Evolutionary conservation across 1,140 invertebrate species (phyloP), one percentile per base, ranked within the genome.

Genomic region (Bilobella aurantiaca): DNA sequence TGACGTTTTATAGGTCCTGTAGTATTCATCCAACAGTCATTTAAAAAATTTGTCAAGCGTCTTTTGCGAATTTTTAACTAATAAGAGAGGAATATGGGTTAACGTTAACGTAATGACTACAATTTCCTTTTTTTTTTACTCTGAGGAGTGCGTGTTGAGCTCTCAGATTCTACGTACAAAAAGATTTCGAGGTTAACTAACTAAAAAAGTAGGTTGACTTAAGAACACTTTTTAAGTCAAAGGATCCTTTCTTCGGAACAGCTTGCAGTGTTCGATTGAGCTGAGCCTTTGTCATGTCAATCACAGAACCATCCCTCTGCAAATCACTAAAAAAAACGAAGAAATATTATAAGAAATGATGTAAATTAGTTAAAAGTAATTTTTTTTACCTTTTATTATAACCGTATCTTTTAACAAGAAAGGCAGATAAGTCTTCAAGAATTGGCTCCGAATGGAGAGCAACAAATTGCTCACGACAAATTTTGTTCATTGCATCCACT

Each of bases 381-480:
- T 56, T 56, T 56, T 77, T 78, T 80, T 79, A 87, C 85, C 75
- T 77, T 66, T 81, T 75, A 28, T 76, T 74, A 71, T 81, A 82
- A 64, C 83, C 83, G 75, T 87, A 92, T 72, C 81, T 83, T 16
- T 86, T 70, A 0, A 82, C 64, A 46, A 96, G 80, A 75, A 86
- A 90, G 23, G 85, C 70, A 0, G 94, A 92, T 28, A 98, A 80
- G 77, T 96, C 79, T 75, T 97, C 85, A 46, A 99, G 80, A 67
- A 99, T 91, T 0, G 94, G 93, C 75, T 96, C 81, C 23, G 86
- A 89, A 79, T 99, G 95, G 8, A 99, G 81, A 0, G 87, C 85
- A 14, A 98, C 88, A 80, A 99, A 99, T 78, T 99, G 93, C 76
- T 99, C 86, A 46, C 96, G 82, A 75, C 94, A 98, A 61, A 95